Conservation (phyloP, 2,888 invertebrate genomes). For the Sisyra nigra region DNA sequence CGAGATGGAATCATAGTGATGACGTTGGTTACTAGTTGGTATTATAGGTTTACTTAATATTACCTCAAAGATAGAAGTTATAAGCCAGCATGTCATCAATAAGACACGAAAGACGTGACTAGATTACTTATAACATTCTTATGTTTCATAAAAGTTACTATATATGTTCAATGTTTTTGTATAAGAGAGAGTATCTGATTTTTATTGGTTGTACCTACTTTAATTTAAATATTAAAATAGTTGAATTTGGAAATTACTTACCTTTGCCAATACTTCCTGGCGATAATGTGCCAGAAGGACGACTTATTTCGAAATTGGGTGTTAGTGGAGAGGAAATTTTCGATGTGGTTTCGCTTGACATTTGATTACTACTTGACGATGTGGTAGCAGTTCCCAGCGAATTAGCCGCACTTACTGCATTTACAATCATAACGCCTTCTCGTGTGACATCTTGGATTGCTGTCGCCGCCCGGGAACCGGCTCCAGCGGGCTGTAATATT, state of each 20-base stretch:
- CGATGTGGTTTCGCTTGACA: conserved; percentile 25
- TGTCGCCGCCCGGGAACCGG: conserved; percentile 65
- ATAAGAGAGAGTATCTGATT: too few relatives aligned
- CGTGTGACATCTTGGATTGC: conserved; percentile 60
- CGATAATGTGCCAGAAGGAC: conserved; percentile 45
- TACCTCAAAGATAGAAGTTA: conserved; percentile 19
- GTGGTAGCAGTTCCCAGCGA: conserved; percentile 10
- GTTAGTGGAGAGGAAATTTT: conserved; percentile 16
- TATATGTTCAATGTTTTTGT: too few relatives aligned
- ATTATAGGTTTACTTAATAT: conserved; percentile 26
- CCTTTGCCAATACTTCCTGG: conserved; percentile 65
- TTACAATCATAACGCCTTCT: conserved; percentile 45
- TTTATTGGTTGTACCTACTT: too few relatives aligned
- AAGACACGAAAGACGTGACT: conserved; percentile 10
- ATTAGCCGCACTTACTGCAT: conserved; percentile 30
- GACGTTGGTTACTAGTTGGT: conserved; percentile 9
- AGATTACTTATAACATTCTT: conserved; percentile 5
- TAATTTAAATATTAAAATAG: too few relatives aligned
- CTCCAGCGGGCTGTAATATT: conserved; percentile 68
- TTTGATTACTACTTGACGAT: conserved; percentile 1
- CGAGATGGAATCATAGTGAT: neutral
- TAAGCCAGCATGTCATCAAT: conserved; percentile 24
- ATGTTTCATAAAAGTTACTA: neutral
- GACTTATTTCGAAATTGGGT: conserved; percentile 15
- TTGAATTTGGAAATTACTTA: conserved; percentile 26